Base-by-base conservation (phyloP, 2,888 invertebrate species). In the Drosophila hamatofila region DNA sequence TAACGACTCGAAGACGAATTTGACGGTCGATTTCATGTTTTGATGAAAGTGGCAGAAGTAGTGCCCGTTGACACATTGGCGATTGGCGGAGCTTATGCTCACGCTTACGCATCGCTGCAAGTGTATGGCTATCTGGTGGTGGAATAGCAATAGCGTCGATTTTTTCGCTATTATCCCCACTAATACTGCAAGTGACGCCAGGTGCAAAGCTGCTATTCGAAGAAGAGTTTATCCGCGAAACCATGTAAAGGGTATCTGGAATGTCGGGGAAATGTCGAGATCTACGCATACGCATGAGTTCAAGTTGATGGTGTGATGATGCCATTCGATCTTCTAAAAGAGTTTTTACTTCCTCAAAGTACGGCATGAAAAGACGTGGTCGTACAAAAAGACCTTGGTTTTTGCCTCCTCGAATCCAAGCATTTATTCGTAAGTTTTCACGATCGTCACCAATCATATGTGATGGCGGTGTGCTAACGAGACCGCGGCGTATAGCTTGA, bases 221-320 rank as follows among this genome's bases (percentile, higher is more conserved):
- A 21, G 86, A 83, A 7, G 91, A 91, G 79, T 90, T 92, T 91
- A 93, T 92, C 33, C 91, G 89, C 54, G 93, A 93, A 64, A 95
- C 95, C 98, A 98, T 98, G 91, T 98, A 98, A 59, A 98, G 94
- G 0, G 98, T 97, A 93, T 98, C 98, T 0, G 98, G 98, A 91
- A 98, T 98, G 91, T 97, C 95, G 57, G 96, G 96, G 90, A 96
- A 94, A 91, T 96, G 96, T 25, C 96, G 94, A 41, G 95, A 95
- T 60, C 96, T 94, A 23, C 96, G 93, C 89, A 96, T 94, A 33
- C 96, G 94, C 77, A 96, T 94, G 80, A 95, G 92, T 89, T 96
- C 96, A 49, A 95, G 95, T 91, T 97, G 96, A 88, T 97, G 96
- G 84, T 97, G 96, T 1, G 93, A 92, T 12, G 92, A 87, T 59